Evolutionary conservation across 2,888 invertebrate genomes (phyloP).

Genomic region (Galerucella pusilla): DNA sequence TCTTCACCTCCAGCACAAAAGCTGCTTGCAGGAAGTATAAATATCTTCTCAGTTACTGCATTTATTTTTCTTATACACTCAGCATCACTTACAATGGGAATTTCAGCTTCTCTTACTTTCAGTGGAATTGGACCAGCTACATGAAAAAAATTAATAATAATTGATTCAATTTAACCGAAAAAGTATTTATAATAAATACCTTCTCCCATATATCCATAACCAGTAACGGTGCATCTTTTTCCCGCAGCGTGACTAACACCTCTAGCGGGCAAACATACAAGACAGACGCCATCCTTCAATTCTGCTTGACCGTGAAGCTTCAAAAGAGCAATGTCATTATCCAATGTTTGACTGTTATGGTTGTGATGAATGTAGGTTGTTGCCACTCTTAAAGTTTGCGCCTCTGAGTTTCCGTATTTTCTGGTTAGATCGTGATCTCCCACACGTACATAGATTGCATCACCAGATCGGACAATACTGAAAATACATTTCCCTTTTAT

Average conservation of each 20-base stretch:
- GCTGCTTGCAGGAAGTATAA: constrained; percentile 91
- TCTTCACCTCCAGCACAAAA: constrained; percentile 95
- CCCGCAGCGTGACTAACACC: constrained; percentile 91
- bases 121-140: constrained; percentile 90
- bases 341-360: constrained; percentile 93
- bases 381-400: constrained; percentile 89
- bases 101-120: constrained; percentile 88
- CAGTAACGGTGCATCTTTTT: constrained; percentile 91
- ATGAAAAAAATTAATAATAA: constrained; percentile 47
- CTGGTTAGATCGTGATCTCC: constrained; percentile 92
- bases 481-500: constrained; percentile 41
- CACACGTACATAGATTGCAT: constrained; percentile 92
- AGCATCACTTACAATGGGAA: constrained; percentile 92
- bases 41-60: constrained; percentile 94
- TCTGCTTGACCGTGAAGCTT: constrained; percentile 91
- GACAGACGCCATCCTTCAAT: constrained; percentile 84
- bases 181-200: constrained; percentile 66
- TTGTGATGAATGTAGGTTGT: constrained; percentile 96
- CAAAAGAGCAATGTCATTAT: constrained; percentile 92
- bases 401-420: constrained; percentile 91
- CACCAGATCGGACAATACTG: constrained; percentile 93
- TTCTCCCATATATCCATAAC: constrained; percentile 96
- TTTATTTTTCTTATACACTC: constrained; percentile 94
- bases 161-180: neutral
- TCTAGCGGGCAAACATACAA: constrained; percentile 89